Conservation (phyloP, 2,113 vertebrate genomes). For the Ageneiosus marmoratus region DNA sequence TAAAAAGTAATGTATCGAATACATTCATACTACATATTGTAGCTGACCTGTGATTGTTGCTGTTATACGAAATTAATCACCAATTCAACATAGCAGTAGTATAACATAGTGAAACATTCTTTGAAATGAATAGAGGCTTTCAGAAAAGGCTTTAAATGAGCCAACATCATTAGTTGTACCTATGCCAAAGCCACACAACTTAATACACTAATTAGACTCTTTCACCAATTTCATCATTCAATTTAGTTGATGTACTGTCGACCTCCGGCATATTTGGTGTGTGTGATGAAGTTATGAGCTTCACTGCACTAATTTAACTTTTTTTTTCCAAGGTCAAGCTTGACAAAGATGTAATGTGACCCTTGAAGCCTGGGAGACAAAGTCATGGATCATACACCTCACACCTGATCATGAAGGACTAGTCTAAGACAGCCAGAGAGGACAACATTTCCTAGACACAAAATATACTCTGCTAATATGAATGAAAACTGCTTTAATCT, state of each 20-base stretch:
- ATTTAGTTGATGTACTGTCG: constrained; percentile 51
- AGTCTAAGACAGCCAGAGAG: constrained; percentile 17
- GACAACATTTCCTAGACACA: constrained; percentile 16
- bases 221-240: constrained; percentile 61
- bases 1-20: neutral
- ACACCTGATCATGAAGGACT: constrained; percentile 39
- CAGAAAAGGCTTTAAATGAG: constrained; percentile 8
- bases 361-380: constrained; percentile 60
- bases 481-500: neutral
- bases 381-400: constrained; percentile 49
- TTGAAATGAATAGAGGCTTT: neutral
- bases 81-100: neutral
- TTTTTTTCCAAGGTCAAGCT: constrained; percentile 71
- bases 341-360: constrained; percentile 75
- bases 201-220: constrained; percentile 55
- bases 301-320: constrained; percentile 71
- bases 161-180: neutral
- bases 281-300: constrained; percentile 71
- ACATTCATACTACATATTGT: neutral
- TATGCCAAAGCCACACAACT: neutral
- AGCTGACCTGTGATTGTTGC: neutral
- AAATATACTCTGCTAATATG: constrained; percentile 2
- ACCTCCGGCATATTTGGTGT: constrained; percentile 64
- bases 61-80: neutral
- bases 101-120: neutral